Percentiles rank a stretch among this genome's conserved stretches.
Conservation (phyloP, 2,797 vertebrate genomes). For the Danio choprae region DNA sequence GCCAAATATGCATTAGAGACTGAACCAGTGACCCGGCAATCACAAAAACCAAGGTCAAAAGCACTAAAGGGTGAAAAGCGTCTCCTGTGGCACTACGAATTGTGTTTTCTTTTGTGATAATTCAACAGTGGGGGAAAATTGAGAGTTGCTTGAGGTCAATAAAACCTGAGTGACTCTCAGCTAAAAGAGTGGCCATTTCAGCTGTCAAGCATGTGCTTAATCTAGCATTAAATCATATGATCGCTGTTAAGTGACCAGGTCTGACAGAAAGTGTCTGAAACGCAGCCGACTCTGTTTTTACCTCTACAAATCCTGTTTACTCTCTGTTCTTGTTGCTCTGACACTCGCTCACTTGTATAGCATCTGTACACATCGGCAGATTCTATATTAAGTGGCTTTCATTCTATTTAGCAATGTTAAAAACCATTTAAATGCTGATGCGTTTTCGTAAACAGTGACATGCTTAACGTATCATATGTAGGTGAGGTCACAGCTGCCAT, state of each 20-base stretch:
- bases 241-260: conserved; percentile 49
- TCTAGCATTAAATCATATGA: conserved; percentile 56
- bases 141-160: conserved; percentile 27
- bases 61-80: neutral
- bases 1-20: neutral
- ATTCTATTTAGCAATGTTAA: neutral
- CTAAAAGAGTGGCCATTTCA: conserved; percentile 36
- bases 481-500: too few species aligned
- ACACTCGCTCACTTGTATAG: neutral
- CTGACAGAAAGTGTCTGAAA: conserved; percentile 61
- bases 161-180: conserved; percentile 29
- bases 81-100: neutral
- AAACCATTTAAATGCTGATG: neutral
- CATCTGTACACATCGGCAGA: neutral
- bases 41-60: neutral
- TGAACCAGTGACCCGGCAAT: neutral
- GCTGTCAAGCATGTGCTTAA: conserved; percentile 50
- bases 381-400: neutral
- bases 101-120: neutral
- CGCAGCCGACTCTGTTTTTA: conserved; percentile 61
- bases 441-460: too few species aligned
- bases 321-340: neutral
- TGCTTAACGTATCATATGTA: neutral
- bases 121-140: neutral
- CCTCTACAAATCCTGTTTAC: conserved; percentile 20